These are phyloP conservation scores for Polypterus senegalus DNA, from an alignment of 2,113 vertebrate species.

Conservation along the genomic window DNA sequence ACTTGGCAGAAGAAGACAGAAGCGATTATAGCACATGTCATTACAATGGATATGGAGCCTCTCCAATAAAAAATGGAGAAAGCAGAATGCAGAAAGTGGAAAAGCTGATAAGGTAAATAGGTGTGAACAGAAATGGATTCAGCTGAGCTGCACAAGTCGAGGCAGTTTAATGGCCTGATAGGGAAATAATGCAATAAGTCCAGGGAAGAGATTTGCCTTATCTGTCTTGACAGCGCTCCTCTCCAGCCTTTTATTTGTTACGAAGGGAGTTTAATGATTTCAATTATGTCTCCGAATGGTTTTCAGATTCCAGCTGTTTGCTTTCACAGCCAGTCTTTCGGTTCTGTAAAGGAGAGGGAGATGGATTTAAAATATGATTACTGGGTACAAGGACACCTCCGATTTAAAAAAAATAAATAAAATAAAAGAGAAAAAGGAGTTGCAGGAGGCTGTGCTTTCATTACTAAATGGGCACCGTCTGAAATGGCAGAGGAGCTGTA, in stretches of 20 bases:
- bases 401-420: no score
- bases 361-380: no score
- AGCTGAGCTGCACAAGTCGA: background rate
- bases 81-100: background rate
- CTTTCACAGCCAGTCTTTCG: background rate
- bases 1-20: background rate
- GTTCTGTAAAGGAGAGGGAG: no score
- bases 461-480: no score
- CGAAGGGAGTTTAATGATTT: slow-evolving; percentile 8
- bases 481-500: no score
- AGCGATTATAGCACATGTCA: background rate
- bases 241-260: background rate
- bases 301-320: background rate
- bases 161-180: background rate
- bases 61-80: background rate
- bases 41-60: background rate
- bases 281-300: slow-evolving; percentile 3
- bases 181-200: slow-evolving; percentile 2
- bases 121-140: background rate
- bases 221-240: slow-evolving; percentile 1
- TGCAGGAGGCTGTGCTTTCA: no score
- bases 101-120: slow-evolving; percentile 3
- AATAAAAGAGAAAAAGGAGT: no score
- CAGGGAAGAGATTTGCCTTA: slow-evolving; percentile 4
- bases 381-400: no score